phyloP scores from a whole-genome alignment of 2,797 vertebrate genomes.

The Scolopax rusticola region DNA sequence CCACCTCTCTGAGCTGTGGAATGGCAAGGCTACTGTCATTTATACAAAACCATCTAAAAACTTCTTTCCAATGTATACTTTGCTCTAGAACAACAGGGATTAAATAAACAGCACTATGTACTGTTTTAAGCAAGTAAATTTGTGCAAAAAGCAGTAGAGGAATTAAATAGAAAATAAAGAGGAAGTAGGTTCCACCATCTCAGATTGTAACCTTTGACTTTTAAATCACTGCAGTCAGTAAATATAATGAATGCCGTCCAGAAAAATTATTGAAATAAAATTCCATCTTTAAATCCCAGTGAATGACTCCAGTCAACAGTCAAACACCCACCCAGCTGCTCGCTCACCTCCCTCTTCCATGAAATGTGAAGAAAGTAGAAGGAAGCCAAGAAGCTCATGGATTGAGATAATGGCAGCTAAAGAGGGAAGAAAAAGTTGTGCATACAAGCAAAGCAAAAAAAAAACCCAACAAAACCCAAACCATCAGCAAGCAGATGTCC shows the following conservation, averaged over 20 bases:
- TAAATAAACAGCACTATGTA: neutral
- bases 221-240: neutral
- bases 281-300: neutral
- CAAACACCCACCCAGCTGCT: neutral
- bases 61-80: neutral
- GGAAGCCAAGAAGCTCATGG: neutral
- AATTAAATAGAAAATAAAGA: neutral
- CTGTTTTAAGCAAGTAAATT: neutral
- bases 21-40: neutral
- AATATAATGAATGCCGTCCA: neutral
- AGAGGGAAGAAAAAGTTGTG: neutral
- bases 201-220: neutral
- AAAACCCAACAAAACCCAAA: neutral
- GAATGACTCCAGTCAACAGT: neutral
- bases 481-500: neutral
- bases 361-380: neutral
- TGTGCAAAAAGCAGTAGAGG: neutral
- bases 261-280: neutral
- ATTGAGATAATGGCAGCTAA: neutral
- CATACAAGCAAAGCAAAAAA: neutral
- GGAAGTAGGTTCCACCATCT: neutral
- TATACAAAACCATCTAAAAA: neutral
- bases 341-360: neutral
- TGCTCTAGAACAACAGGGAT: neutral
- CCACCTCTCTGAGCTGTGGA: neutral